A percentile compares a stretch with the other conserved stretches of the same genome.
phyloP scores from a whole-genome alignment of 2,888 invertebrate genomes.

The Nemoura dubitans region DNA sequence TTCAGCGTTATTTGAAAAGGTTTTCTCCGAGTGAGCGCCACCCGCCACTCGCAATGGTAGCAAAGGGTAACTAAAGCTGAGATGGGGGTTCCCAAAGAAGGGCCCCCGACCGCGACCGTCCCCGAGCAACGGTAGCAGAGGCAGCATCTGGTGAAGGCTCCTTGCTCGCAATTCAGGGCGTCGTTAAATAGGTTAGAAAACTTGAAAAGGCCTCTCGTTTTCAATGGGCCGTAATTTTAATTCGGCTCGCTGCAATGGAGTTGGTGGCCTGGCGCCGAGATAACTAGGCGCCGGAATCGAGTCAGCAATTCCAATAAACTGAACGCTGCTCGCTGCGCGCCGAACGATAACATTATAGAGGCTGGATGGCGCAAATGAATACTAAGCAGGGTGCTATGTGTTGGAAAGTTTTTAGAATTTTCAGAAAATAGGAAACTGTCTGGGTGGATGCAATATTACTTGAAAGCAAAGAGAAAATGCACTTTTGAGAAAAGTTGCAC shows the following conservation, averaged over 20 bases:
- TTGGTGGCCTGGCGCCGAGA: neutral
- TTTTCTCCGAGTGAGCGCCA: neutral
- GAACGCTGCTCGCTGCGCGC: neutral
- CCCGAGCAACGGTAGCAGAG: neutral
- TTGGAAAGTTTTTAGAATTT: neutral
- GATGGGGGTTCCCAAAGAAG: neutral
- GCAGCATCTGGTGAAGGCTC: neutral
- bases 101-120: neutral
- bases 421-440: neutral
- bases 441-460: neutral
- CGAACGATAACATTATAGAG: neutral
- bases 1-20: constrained; percentile 33
- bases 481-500: neutral
- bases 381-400: neutral
- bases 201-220: constrained; percentile 42
- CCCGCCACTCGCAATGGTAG: neutral
- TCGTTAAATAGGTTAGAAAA: constrained; percentile 45
- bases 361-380: neutral
- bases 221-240: constrained; percentile 45
- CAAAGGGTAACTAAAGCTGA: neutral
- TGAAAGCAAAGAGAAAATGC: neutral
- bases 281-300: neutral
- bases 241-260: constrained; percentile 21
- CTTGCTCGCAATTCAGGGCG: neutral
- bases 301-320: neutral